Evolutionary conservation across 2,888 invertebrate genomes (phyloP).

Genomic region (Ypsolopha sequella): DNA sequence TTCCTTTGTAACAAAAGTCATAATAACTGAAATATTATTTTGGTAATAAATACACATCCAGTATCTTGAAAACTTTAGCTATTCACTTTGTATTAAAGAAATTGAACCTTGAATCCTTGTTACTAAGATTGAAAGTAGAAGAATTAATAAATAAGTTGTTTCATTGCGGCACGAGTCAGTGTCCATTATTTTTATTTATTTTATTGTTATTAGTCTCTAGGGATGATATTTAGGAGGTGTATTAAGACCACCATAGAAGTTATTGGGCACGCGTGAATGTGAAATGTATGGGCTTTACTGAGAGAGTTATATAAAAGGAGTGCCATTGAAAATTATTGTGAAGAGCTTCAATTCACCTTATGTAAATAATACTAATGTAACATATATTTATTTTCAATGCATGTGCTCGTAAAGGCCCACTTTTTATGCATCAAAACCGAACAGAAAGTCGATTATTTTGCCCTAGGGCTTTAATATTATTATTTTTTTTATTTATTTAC

Average conservation of each 20-base stretch:
- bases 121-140: neutral
- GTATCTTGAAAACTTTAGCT: neutral
- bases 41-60: conserved; percentile 3
- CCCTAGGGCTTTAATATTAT: too few species aligned
- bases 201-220: conserved; percentile 27
- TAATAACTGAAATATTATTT: neutral
- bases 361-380: too few species aligned
- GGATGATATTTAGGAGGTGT: conserved; percentile 27
- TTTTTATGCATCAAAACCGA: too few species aligned
- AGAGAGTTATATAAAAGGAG: neutral
- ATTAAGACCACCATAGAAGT: conserved; percentile 9
- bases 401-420: too few species aligned
- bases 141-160: neutral
- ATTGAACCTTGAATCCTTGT: neutral
- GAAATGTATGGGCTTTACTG: neutral
- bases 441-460: too few species aligned
- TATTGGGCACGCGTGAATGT: conserved; percentile 1
- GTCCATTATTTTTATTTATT: conserved; percentile 23
- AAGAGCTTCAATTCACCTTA: too few species aligned
- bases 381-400: too few species aligned
- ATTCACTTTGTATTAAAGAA: neutral
- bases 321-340: too few species aligned
- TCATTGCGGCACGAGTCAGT: conserved; percentile 1
- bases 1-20: conserved; percentile 2
- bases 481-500: too few species aligned